Evolutionary conservation across 2,113 vertebrate species (phyloP).

Genomic region (Amphiprion ocellaris): DNA sequence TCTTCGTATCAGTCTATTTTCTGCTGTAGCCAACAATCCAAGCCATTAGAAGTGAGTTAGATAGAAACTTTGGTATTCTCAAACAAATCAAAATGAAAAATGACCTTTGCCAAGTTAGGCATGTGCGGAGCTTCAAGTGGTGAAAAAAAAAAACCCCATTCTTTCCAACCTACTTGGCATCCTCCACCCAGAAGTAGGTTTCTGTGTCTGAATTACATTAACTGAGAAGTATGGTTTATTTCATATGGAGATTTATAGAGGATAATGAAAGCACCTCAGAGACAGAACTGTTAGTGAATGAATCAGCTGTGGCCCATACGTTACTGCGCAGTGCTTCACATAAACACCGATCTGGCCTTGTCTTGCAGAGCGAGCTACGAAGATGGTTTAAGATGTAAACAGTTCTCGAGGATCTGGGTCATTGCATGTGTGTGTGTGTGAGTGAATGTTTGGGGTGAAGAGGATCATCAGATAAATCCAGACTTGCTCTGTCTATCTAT

Average conservation of each 20-base stretch:
- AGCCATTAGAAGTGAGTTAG: slow-evolving; percentile 63
- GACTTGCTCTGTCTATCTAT: slow-evolving; percentile 29
- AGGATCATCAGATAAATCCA: slow-evolving; percentile 56
- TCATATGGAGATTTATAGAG: slow-evolving; percentile 42
- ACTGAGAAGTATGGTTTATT: slow-evolving; percentile 57
- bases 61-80: slow-evolving; percentile 66
- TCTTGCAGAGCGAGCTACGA: slow-evolving; percentile 44
- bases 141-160: slow-evolving; percentile 41
- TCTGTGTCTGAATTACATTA: slow-evolving; percentile 50
- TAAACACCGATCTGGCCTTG: slow-evolving; percentile 68
- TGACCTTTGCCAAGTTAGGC: slow-evolving; percentile 58
- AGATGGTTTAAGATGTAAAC: slow-evolving; percentile 75
- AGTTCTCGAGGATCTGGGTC: slow-evolving; percentile 66
- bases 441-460: slow-evolving; percentile 21
- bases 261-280: slow-evolving; percentile 47
- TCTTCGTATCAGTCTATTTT: slow-evolving; percentile 69
- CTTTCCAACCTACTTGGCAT: slow-evolving; percentile 41
- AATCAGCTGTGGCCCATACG: slow-evolving; percentile 67
- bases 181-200: slow-evolving; percentile 12
- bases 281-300: slow-evolving; percentile 60
- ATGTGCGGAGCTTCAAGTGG: slow-evolving; percentile 43
- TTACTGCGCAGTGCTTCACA: slow-evolving; percentile 49
- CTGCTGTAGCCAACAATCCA: slow-evolving; percentile 61
- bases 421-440: slow-evolving; percentile 31
- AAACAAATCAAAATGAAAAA: slow-evolving; percentile 83